Percentiles rank a stretch among this genome's conserved stretches.
phyloP scores from a whole-genome alignment of 2,888 invertebrate genomes.

The Heteromurus nitidus region DNA sequence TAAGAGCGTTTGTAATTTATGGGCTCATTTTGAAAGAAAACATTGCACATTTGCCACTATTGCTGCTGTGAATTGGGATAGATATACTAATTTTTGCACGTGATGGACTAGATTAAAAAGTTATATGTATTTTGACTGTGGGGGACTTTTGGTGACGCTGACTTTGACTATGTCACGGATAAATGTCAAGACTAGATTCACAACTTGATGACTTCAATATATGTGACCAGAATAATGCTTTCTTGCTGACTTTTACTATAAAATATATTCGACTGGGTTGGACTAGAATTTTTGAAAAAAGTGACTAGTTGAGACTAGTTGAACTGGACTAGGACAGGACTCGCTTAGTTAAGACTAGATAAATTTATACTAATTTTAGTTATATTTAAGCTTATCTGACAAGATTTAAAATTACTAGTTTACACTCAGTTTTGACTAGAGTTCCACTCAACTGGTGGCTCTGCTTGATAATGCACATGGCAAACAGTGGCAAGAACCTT shows the following conservation, averaged over 20 bases:
- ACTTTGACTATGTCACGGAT: too few relatives aligned
- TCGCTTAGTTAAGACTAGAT: neutral
- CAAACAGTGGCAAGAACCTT: too few relatives aligned
- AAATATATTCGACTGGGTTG: neutral
- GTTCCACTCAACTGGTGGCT: conserved; percentile 36
- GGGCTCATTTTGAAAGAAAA: conserved; percentile 14
- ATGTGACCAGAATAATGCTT: too few relatives aligned
- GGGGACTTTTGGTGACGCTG: too few relatives aligned
- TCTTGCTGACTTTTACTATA: neutral
- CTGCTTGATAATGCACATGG: too few relatives aligned
- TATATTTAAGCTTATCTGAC: neutral
- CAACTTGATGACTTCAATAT: too few relatives aligned
- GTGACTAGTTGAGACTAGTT: too few relatives aligned
- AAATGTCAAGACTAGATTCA: neutral
- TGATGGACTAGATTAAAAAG: too few relatives aligned
- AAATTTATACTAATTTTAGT: neutral
- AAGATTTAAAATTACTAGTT: conserved; percentile 30
- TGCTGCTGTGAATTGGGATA: too few relatives aligned
- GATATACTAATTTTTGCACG: too few relatives aligned
- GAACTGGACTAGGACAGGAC: conserved; percentile 14
- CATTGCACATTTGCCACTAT: conserved; percentile 26
- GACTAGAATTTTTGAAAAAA: neutral
- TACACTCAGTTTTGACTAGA: conserved; percentile 45
- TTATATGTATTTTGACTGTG: too few relatives aligned
- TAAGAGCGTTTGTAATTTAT: conserved; percentile 17